Conservation (phyloP, 2,888 invertebrate genomes). For the Drosophila suboccidentalis region DNA sequence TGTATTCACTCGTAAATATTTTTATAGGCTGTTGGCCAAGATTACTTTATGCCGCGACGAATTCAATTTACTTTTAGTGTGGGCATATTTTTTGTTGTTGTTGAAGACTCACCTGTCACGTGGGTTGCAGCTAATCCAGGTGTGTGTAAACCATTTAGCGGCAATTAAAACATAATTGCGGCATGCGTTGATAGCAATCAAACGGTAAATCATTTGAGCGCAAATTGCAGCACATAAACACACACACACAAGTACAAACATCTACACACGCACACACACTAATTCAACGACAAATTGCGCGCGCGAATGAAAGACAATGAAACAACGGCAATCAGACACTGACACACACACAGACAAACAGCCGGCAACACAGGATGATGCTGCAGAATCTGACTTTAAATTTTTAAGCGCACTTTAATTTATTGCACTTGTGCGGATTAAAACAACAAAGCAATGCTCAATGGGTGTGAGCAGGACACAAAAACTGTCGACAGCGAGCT, state of each 20-base stretch:
- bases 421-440: constrained; percentile 61
- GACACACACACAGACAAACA: constrained; percentile 22
- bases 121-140: constrained; percentile 68
- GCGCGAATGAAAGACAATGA: constrained; percentile 58
- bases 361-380: constrained; percentile 24
- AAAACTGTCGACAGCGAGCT: constrained; percentile 3
- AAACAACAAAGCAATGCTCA: constrained; percentile 28
- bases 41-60: constrained; percentile 48
- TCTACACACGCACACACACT: background rate
- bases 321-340: constrained; percentile 12
- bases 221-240: constrained; percentile 51
- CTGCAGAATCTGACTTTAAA: constrained; percentile 42
- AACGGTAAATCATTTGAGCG: constrained; percentile 68
- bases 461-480: background rate
- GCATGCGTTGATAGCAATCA: constrained; percentile 71
- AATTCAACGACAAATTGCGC: constrained; percentile 47
- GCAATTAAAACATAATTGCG: constrained; percentile 80
- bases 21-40: constrained; percentile 68
- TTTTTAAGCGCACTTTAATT: constrained; percentile 52
- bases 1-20: constrained; percentile 81
- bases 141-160: constrained; percentile 74
- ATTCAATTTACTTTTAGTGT: constrained; percentile 64
- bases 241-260: constrained; percentile 7
- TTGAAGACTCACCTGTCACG: constrained; percentile 51
- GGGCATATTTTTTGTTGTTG: constrained; percentile 10